Evolutionary conservation across 2,113 vertebrate species (phyloP), one percentile per base, ranked within the genome.

Genomic region (Mirza zaza): DNA sequence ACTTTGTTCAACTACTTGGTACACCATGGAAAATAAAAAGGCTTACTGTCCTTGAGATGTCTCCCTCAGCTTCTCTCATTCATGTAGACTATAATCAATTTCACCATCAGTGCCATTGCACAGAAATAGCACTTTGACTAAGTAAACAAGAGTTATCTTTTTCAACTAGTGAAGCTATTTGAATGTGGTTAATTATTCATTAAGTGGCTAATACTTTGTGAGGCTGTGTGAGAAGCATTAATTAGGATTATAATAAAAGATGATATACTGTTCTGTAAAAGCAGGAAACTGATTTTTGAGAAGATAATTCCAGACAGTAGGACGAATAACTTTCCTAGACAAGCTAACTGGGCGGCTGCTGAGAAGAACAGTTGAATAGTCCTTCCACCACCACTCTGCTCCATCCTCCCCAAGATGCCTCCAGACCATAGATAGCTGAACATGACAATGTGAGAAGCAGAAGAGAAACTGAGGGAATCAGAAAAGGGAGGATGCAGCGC

Each of bases 311-410:
- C 18, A 17, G 36, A 83, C 52, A 88, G 34, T 2, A 20, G 85
- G 90, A 52, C 75, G 84, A 95, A 95, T 90, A 82, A 42, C 81
- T 61, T 82, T 59, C 97, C 94, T 86, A 68, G 73, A 71, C 91
- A 92, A 50, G 80, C 89, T 91, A 96, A 96, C 73, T 76, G 83
- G 88, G 95, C 85, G 57, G 83, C 32, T 77, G 73, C 71, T 71
- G 83, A 94, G 79, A 90, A 55, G 36, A 91, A 93, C 61, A 76
- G 55, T 6, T 36, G 36, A 45, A 82, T 57, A 55, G 18, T 61
- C 34, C 91, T 71, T 52, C 15, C 34, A 20, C 18, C 84, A 34
- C 42, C 88, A 77, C 21, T 29, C 76, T 11, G 13, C 10, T 42
- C 68, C 52, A 34, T 65, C 67, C 77, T 55, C 36, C 55, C 32